Evolutionary conservation across 1,140 invertebrate species (phyloP), one percentile per base, ranked within the genome.

Genomic region (Ooceraea biroi): DNA sequence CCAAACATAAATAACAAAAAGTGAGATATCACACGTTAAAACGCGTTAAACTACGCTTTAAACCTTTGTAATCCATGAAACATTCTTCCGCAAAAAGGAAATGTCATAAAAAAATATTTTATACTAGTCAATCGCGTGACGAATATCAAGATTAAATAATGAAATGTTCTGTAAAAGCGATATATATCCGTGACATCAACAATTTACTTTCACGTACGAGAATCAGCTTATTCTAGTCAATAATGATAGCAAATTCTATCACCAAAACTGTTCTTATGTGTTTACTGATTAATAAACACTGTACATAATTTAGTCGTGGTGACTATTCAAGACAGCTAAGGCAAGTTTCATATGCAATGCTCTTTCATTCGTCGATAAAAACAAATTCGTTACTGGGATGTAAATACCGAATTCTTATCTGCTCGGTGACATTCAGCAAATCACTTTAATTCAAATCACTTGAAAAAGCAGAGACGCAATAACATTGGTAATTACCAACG

Each of bases 361-460:
- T 63, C 69, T 72, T 72, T 85, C 65, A 30, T 82, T 85, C 50
- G n/a, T 41, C 46, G 76, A 82, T 82, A 85, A 85, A 22, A 48
- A 12, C 8, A 19, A 65, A 66, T 50, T 69, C 50, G 80, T 30
- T 66, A 8, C 63, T 7, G 41, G 36, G 36, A 36, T n/a, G n/a
- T 7, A 36, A 80, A 80, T 85, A 85, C 41, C 66, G 44, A 3
- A 10, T 1, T 36, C 19, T 68, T 76, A 84, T 84, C 72, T 58
- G 0, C 25, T 17, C 14, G 17, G 12, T n/a, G 36, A 36, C 36
- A 36, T 36, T 36, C 36, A 7, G 25, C 22, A 12, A 17, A 30
- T 46, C 30, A 19, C 63, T 68, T 25, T 27, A 50, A 17, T 50
- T 41, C n/a, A n/a, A n/a, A n/a, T n/a, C n/a, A 1, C 0, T 52